These are phyloP conservation scores for Phodopus roborovskii DNA, from an alignment of 2,113 vertebrate genomes.

Conservation along the genomic window DNA sequence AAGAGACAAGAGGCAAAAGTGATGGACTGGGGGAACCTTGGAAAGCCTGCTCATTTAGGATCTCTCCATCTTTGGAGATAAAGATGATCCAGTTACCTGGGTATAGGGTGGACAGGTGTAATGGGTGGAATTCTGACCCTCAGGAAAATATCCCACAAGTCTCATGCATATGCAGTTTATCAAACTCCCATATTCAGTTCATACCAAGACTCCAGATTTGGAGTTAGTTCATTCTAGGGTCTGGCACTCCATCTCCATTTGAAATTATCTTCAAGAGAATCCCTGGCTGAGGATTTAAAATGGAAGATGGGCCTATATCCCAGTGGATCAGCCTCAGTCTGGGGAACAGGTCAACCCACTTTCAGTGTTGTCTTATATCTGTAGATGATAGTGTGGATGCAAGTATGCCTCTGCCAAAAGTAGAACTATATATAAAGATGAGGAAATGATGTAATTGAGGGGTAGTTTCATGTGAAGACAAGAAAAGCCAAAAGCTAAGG, in stretches of 20 bases:
- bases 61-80: not conserved
- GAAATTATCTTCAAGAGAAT: not conserved
- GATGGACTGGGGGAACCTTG: not conserved
- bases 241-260: not conserved
- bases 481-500: not conserved
- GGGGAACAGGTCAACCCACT: too few species aligned
- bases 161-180: not conserved
- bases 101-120: not conserved
- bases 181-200: not conserved
- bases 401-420: not conserved
- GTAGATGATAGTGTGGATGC: not conserved
- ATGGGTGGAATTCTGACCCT: not conserved
- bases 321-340: not conserved
- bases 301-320: not conserved
- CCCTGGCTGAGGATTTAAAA: not conserved
- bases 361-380: not conserved
- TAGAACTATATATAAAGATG: not conserved
- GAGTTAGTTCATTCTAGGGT: not conserved
- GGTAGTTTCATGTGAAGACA: not conserved
- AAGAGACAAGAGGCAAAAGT: not conserved
- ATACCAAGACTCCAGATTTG: not conserved
- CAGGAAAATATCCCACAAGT: not conserved
- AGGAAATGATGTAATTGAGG: not conserved
- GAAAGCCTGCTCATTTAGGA: not conserved
- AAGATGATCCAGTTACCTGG: not conserved